A percentile compares a stretch with the other conserved stretches of the same genome.
phyloP scores from a whole-genome alignment of 2,888 invertebrate genomes.

The Agrochola lota region DNA sequence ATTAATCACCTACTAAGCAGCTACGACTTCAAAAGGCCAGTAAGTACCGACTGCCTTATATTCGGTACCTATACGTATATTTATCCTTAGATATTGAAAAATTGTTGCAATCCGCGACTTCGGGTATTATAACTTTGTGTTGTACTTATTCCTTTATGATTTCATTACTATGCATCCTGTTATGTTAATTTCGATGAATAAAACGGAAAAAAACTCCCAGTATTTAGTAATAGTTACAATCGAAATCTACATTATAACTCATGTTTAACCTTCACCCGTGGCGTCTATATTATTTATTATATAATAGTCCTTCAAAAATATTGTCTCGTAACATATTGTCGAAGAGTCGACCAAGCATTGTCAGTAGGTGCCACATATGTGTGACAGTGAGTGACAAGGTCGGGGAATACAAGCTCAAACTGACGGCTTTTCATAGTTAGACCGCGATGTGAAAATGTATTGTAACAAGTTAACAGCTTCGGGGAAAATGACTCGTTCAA shows the following conservation, averaged over 20 bases:
- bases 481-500: slow-evolving; percentile 18
- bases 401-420: slow-evolving; percentile 18
- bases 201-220: neutral
- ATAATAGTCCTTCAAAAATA: slow-evolving; percentile 14
- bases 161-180: too few relatives aligned
- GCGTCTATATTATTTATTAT: neutral
- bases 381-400: slow-evolving; percentile 36
- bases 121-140: neutral
- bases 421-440: neutral
- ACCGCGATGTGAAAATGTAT: slow-evolving; percentile 22
- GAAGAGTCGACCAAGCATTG: slow-evolving; percentile 11
- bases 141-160: neutral
- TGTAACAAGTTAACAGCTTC: slow-evolving; percentile 28
- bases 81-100: neutral
- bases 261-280: neutral
- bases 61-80: too few relatives aligned
- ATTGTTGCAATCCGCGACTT: neutral
- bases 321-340: slow-evolving; percentile 28
- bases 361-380: slow-evolving; percentile 7
- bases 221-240: neutral
- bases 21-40: too few relatives aligned
- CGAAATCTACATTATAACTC: slow-evolving; percentile 3
- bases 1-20: too few relatives aligned
- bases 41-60: too few relatives aligned
- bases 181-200: neutral